A percentile compares a stretch with the other conserved stretches of the same genome.
Evolutionary conservation across 2,888 invertebrate species (phyloP).

Genomic region (Hemistola chrysoprasaria): DNA sequence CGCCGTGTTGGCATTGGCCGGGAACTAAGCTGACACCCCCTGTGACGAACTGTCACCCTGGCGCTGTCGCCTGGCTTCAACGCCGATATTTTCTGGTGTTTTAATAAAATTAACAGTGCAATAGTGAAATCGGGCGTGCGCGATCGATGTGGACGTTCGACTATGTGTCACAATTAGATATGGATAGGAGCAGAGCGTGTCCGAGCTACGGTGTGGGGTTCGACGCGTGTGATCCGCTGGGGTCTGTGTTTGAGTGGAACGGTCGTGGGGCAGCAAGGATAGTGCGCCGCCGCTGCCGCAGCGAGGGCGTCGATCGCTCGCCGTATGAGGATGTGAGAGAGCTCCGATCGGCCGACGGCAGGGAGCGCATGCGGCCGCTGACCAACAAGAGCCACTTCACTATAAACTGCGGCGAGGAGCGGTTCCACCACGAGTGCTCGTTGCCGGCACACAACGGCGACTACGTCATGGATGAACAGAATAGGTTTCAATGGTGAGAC

Average conservation of each 20-base stretch:
- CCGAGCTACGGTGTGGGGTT: conserved; percentile 74
- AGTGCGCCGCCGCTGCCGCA: conserved; percentile 74
- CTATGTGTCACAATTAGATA: conserved; percentile 70
- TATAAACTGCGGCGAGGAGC: conserved; percentile 52
- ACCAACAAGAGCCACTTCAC: conserved; percentile 70
- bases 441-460: conserved; percentile 71
- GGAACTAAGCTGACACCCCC: no score
- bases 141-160: conserved; percentile 69
- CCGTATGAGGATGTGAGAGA: conserved; percentile 74
- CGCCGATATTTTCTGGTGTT: conserved; percentile 58
- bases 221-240: conserved; percentile 72
- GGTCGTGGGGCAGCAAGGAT: conserved; percentile 66
- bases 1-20: no score
- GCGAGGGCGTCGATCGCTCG: conserved; percentile 75
- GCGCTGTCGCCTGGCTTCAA: conserved; percentile 61
- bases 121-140: conserved; percentile 61
- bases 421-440: conserved; percentile 65
- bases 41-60: no score
- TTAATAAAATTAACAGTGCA: conserved; percentile 70
- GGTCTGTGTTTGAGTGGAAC: conserved; percentile 67
- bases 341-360: conserved; percentile 55
- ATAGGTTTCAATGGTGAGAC: conserved; percentile 58
- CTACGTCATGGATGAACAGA: conserved; percentile 68
- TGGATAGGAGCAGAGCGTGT: conserved; percentile 73
- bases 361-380: conserved; percentile 51